phyloP scores from a whole-genome alignment of 2,888 invertebrate species.

The Drosophila demipolita region DNA sequence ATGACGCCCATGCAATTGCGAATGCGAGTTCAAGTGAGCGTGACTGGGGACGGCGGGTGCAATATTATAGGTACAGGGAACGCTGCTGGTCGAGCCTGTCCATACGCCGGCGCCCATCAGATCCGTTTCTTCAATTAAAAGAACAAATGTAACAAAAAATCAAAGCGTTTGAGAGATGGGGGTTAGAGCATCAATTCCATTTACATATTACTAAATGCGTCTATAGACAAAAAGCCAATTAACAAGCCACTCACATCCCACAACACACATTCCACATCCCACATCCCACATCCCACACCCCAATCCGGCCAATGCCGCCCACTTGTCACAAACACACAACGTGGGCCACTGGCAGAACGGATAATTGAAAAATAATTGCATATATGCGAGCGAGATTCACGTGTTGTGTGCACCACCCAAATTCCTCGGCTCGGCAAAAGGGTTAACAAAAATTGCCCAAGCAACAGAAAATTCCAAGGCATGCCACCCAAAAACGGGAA shows the following conservation, averaged over 20 bases:
- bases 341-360: constrained; percentile 54
- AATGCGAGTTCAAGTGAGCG: constrained; percentile 47
- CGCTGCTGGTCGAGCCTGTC: constrained; percentile 86
- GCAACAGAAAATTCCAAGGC: constrained; percentile 52
- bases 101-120: constrained; percentile 88
- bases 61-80: constrained; percentile 61
- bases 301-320: constrained; percentile 7
- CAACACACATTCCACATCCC: not conserved
- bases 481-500: constrained; percentile 2
- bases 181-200: not conserved
- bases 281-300: not conserved
- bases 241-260: not conserved
- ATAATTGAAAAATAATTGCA: constrained; percentile 82
- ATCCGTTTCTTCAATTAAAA: constrained; percentile 86
- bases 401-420: constrained; percentile 22
- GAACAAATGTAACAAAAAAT: not conserved
- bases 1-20: constrained; percentile 39
- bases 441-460: constrained; percentile 49
- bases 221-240: constrained; percentile 30
- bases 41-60: constrained; percentile 55
- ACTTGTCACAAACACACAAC: constrained; percentile 65
- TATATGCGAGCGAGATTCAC: constrained; percentile 44
- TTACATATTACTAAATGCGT: not conserved
- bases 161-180: not conserved
- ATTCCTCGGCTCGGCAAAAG: constrained; percentile 23